Evolutionary conservation across 2,113 vertebrate genomes (phyloP).

Genomic region (Ptilonorhynchus violaceus): DNA sequence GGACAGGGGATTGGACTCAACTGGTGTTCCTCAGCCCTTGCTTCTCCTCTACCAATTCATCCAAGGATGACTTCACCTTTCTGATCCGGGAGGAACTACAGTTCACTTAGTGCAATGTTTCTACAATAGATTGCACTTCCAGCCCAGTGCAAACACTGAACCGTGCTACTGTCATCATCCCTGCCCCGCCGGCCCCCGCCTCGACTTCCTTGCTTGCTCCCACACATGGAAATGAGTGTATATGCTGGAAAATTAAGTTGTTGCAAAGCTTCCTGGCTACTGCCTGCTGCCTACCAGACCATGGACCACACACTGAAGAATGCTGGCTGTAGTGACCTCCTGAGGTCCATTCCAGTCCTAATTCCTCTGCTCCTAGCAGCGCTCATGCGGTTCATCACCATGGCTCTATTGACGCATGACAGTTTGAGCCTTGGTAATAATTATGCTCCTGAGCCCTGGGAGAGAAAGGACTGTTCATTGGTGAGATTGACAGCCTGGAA

Average conservation of each 20-base stretch:
- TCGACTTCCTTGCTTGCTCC: neutral
- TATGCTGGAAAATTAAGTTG: slow-evolving; percentile 7
- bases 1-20: slow-evolving; percentile 27
- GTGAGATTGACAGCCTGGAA: neutral
- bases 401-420: neutral
- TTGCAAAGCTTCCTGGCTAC: slow-evolving; percentile 5
- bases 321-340: slow-evolving; percentile 2
- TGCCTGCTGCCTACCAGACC: slow-evolving; percentile 28
- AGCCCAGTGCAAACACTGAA: neutral
- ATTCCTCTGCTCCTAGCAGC: neutral
- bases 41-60: neutral
- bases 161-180: neutral
- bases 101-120: neutral
- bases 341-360: neutral
- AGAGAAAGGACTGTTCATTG: neutral
- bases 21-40: neutral
- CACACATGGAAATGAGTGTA: slow-evolving; percentile 16
- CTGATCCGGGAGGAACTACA: neutral
- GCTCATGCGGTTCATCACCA: neutral
- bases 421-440: slow-evolving; percentile 8
- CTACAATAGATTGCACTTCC: neutral
- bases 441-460: neutral
- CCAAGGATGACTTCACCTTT: slow-evolving; percentile 54
- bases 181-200: neutral
- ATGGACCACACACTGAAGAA: slow-evolving; percentile 20